Conservation (phyloP, 1,140 invertebrate genomes). For the Halotydeus destructor region DNA sequence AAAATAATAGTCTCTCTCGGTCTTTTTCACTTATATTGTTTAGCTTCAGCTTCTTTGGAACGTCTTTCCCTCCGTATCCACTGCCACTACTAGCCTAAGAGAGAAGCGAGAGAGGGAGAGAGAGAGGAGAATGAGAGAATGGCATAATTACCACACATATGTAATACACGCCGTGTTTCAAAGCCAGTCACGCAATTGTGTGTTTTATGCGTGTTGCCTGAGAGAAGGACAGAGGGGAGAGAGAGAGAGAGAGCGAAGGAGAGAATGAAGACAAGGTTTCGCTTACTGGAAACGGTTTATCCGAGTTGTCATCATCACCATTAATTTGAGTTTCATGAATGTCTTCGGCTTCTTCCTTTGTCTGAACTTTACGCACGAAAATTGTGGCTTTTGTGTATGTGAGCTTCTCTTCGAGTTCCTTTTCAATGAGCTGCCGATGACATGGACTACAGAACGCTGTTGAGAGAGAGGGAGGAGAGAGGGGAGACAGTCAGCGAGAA, state of each 20-base stretch:
- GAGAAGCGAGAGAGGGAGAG: not conserved
- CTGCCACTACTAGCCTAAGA: too few relatives aligned
- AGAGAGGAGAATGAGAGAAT: not conserved
- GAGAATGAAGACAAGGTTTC: too few relatives aligned
- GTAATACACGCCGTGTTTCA: too few relatives aligned
- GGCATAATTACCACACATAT: not conserved
- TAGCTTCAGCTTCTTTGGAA: too few relatives aligned
- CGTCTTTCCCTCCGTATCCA: not conserved
- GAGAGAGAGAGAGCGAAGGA: not conserved
- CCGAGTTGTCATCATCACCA: slow-evolving; percentile 5
- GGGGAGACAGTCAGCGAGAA: not conserved
- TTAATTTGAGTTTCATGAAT: slow-evolving; percentile 19
- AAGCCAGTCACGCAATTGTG: too few relatives aligned
- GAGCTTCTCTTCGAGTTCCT: slow-evolving; percentile 21
- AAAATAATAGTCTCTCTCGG: too few relatives aligned
- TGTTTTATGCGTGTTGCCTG: too few relatives aligned
- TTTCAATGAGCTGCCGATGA: slow-evolving; percentile 17
- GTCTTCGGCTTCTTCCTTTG: slow-evolving; percentile 12
- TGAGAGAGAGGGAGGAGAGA: not conserved
- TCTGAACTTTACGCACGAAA: slow-evolving; percentile 23
- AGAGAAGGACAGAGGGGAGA: too few relatives aligned
- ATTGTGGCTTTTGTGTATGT: slow-evolving; percentile 22
- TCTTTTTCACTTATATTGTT: too few relatives aligned
- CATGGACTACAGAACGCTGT: slow-evolving; percentile 23
- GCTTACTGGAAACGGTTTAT: not conserved